These are phyloP conservation scores for Calosoma granatense DNA, from an alignment of 1,140 invertebrate genomes.

Conservation along the genomic window DNA sequence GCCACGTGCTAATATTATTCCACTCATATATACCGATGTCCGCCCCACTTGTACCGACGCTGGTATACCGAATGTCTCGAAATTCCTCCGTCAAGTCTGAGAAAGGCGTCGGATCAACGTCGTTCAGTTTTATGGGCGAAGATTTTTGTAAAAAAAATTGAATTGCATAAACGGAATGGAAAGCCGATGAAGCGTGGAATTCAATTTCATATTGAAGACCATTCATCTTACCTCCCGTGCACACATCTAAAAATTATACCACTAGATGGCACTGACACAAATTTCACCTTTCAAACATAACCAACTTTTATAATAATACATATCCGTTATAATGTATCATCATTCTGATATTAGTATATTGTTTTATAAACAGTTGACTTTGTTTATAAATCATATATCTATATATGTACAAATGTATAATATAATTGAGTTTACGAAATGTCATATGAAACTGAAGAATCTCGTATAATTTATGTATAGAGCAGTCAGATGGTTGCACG, in stretches of 20 bases:
- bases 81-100: not conserved
- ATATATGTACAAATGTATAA: no score
- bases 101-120: not conserved
- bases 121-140: slow-evolving; percentile 5
- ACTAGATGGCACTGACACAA: not conserved
- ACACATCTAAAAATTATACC: not conserved
- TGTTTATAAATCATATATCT: not conserved
- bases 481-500: no score
- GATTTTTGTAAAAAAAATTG: slow-evolving; percentile 11
- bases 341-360: not conserved
- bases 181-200: slow-evolving; percentile 39
- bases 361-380: not conserved
- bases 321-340: not conserved
- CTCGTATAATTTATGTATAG: no score
- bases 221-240: slow-evolving; percentile 23
- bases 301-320: not conserved
- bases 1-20: no score
- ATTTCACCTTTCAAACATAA: not conserved
- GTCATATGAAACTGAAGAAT: no score
- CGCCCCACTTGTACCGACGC: not conserved
- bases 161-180: slow-evolving; percentile 29
- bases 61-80: not conserved
- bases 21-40: no score
- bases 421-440: no score
- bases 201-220: slow-evolving; percentile 39